Conservation (phyloP, 2,797 vertebrate genomes). For the Psittacula derbiana region DNA sequence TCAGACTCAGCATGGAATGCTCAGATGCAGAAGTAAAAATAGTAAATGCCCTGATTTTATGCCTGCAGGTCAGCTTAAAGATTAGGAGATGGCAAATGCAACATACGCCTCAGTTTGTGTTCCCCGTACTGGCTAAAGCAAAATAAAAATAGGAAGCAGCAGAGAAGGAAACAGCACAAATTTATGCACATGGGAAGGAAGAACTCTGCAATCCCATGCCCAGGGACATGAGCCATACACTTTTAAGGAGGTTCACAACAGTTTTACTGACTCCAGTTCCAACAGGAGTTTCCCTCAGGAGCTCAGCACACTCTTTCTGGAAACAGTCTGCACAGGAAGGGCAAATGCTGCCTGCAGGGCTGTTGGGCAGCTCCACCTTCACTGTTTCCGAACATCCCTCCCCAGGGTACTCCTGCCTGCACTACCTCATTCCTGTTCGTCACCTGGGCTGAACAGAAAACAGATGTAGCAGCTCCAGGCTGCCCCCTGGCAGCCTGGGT, state of each 20-base stretch:
- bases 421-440: neutral
- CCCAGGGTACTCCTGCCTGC: neutral
- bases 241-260: neutral
- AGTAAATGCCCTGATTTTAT: neutral
- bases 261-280: neutral
- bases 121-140: neutral
- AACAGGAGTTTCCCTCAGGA: neutral
- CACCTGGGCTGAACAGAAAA: no score
- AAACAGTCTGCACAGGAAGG: neutral
- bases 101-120: neutral
- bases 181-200: accelerated
- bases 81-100: neutral
- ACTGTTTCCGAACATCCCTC: neutral
- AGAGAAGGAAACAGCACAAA: neutral
- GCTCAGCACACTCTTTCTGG: neutral
- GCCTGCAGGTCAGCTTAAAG: neutral
- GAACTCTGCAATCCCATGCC: neutral
- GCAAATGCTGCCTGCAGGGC: neutral
- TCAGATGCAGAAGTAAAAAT: neutral
- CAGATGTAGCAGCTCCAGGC: neutral
- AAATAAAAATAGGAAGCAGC: accelerated
- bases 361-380: neutral
- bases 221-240: accelerated
- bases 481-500: neutral
- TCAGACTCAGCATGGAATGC: neutral